These are phyloP conservation scores for Ormyrus pomaceus DNA, from an alignment of 2,888 invertebrate species.

Conservation along the genomic window DNA sequence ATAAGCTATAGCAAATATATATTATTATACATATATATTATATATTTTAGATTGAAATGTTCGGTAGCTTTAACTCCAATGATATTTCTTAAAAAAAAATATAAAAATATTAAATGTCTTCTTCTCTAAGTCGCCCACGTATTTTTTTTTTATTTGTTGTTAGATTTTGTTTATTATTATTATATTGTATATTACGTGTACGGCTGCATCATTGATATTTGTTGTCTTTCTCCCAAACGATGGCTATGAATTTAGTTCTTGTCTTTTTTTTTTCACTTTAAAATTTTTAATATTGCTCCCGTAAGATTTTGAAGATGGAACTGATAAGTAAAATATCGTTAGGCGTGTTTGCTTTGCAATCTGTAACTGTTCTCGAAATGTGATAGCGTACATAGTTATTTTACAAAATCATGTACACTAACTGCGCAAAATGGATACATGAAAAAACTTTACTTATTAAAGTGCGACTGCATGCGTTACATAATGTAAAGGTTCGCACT, in stretches of 20 bases:
- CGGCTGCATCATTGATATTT: conserved; percentile 6
- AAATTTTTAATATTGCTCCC: too few relatives aligned
- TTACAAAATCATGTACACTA: too few relatives aligned
- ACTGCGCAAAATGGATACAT: too few relatives aligned
- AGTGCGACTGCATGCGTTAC: too few relatives aligned
- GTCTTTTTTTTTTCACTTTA: neutral
- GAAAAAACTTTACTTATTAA: too few relatives aligned
- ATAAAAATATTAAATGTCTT: conserved; percentile 41
- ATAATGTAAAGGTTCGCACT: neutral
- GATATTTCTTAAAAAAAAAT: conserved; percentile 38
- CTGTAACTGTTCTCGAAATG: too few relatives aligned
- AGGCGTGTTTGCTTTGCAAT: too few relatives aligned
- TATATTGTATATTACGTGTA: neutral
- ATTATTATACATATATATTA: conserved; percentile 26
- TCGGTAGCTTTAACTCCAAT: conserved; percentile 42
- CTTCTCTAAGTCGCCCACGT: conserved; percentile 17
- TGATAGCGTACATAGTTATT: too few relatives aligned
- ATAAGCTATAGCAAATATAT: conserved; percentile 34
- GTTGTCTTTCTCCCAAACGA: neutral
- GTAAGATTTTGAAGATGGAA: neutral
- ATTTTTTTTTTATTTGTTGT: neutral
- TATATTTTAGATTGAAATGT: conserved; percentile 52
- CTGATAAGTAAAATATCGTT: too few relatives aligned
- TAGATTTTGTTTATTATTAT: conserved; percentile 10
- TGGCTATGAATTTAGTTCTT: conserved; percentile 10